A percentile compares a stretch with the other conserved stretches of the same genome.
phyloP scores from a whole-genome alignment of 64 coral and sea anemone genomes.

The Catalaphyllia jardinei region DNA sequence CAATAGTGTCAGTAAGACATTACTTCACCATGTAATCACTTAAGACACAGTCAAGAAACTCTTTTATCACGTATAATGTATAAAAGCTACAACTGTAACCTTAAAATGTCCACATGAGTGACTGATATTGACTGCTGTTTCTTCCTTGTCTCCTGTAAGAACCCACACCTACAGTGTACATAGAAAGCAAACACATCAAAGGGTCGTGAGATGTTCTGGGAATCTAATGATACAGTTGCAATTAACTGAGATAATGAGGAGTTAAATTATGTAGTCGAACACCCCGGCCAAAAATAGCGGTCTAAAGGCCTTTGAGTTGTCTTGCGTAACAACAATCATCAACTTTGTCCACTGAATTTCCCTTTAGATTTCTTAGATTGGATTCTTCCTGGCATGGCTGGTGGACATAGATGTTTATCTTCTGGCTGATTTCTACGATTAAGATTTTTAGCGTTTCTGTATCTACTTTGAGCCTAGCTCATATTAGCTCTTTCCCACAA shows the following conservation, averaged over 20 bases:
- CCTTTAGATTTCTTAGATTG: no score
- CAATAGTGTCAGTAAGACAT: background rate
- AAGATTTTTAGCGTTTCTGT: no score
- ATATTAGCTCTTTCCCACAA: no score
- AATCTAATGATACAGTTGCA: background rate
- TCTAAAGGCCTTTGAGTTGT: no score
- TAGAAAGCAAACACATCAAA: background rate
- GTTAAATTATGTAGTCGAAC: no score
- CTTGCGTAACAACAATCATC: no score
- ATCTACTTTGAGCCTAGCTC: no score
- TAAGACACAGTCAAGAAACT: background rate
- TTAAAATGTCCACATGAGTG: conserved; percentile 99
- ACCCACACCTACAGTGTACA: conserved; percentile 84
- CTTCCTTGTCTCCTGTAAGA: conserved; percentile 95
- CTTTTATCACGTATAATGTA: background rate
- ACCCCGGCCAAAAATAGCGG: no score
- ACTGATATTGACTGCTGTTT: conserved; percentile 98
- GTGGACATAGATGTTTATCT: no score
- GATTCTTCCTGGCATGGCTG: no score
- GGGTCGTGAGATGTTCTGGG: background rate
- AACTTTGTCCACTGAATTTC: no score
- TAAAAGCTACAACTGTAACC: conserved; percentile 33
- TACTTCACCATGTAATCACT: background rate
- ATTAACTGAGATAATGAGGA: background rate
- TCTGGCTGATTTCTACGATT: no score